Evolutionary conservation across 2,113 vertebrate species (phyloP).

Genomic region (Eulemur rufifrons): DNA sequence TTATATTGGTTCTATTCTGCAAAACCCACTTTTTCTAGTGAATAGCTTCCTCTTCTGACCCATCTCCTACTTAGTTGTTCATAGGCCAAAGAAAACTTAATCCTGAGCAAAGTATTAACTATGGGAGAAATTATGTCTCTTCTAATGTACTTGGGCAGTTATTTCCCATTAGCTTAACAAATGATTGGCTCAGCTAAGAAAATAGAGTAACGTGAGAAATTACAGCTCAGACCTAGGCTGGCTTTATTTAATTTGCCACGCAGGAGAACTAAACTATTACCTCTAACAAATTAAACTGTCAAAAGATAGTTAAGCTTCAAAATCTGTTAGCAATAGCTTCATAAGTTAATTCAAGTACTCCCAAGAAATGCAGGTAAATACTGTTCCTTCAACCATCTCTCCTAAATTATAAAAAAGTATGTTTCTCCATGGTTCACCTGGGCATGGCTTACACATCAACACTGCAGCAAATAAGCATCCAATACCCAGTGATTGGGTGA

Average conservation of each 20-base stretch:
- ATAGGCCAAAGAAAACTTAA: not conserved
- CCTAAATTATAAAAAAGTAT: not conserved
- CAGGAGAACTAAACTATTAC: not conserved
- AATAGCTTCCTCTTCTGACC: not conserved
- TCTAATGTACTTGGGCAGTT: conserved; percentile 40
- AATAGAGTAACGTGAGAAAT: conserved; percentile 39
- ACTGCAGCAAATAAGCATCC: not conserved
- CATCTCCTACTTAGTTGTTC: not conserved
- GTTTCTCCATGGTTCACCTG: not conserved
- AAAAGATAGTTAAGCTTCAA: not conserved
- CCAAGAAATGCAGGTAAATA: not conserved
- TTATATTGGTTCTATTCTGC: not conserved
- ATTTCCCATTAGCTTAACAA: conserved; percentile 56
- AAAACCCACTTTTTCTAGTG: not conserved
- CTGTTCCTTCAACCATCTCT: not conserved
- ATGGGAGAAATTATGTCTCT: conserved; percentile 36
- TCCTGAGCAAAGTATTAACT: conserved; percentile 36
- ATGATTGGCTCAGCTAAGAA: conserved; percentile 46
- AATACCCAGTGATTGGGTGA: not conserved
- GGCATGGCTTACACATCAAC: not conserved
- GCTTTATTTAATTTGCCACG: conserved; percentile 28
- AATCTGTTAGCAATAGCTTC: conserved; percentile 1
- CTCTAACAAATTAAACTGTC: conserved; percentile 29
- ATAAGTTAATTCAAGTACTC: not conserved
- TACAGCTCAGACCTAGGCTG: not conserved